These are phyloP conservation scores for Dascyllus trimaculatus DNA, from an alignment of 2,113 vertebrate genomes.

Conservation along the genomic window DNA sequence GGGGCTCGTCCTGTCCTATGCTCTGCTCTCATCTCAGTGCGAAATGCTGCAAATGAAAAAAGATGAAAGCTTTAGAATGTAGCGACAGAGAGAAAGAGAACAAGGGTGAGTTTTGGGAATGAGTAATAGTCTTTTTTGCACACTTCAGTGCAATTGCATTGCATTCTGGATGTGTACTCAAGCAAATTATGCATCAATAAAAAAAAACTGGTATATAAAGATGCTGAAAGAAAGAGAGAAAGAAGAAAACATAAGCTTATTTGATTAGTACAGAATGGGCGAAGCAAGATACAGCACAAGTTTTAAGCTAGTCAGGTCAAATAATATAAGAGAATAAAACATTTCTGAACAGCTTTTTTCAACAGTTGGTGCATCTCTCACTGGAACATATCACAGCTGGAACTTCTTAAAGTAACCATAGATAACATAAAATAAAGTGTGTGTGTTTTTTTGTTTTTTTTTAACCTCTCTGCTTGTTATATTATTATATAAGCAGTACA, in stretches of 20 bases:
- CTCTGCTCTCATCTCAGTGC: slow-evolving; percentile 83
- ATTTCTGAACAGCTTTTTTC: no score
- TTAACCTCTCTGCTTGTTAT: no score
- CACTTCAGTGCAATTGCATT: not conserved
- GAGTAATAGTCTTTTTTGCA: not conserved
- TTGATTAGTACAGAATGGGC: not conserved
- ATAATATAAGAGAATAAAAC: no score
- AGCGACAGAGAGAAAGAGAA: not conserved
- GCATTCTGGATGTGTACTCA: no score
- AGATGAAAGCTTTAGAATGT: slow-evolving; percentile 1
- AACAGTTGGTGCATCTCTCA: not conserved
- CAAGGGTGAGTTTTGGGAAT: not conserved
- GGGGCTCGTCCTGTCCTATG: slow-evolving; percentile 84
- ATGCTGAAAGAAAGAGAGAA: not conserved
- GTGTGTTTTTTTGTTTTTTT: no score
- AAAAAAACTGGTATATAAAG: not conserved
- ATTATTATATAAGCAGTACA: no score
- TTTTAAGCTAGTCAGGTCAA: no score
- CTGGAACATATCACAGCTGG: not conserved
- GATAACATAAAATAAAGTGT: no score
- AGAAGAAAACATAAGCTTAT: not conserved
- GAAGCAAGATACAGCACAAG: not conserved
- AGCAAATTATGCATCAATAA: no score
- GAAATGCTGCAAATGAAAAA: slow-evolving; percentile 76
- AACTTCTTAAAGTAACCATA: not conserved